phyloP scores from a whole-genome alignment of 1,140 invertebrate genomes.

The Drosophila guanche region DNA sequence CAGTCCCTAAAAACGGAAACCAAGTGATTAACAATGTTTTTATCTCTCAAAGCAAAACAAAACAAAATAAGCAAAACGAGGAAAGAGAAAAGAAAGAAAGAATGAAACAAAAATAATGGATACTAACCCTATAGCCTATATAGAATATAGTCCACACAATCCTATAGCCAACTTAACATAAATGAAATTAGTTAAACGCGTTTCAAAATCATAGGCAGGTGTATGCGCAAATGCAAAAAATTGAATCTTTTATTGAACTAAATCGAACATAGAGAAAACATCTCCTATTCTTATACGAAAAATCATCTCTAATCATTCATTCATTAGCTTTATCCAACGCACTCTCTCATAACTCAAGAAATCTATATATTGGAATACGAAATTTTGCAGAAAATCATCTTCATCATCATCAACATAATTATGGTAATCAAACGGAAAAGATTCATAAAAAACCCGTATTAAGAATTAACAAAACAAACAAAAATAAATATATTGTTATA shows the following conservation, averaged over 20 bases:
- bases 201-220: slow-evolving; percentile 77
- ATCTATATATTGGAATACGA: slow-evolving; percentile 63
- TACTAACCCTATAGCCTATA: slow-evolving; percentile 72
- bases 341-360: slow-evolving; percentile 25
- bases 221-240: slow-evolving; percentile 43
- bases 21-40: slow-evolving; percentile 74
- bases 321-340: slow-evolving; percentile 51
- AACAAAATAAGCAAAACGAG: slow-evolving; percentile 6
- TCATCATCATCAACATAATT: too few relatives aligned
- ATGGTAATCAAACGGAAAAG: slow-evolving; percentile 26
- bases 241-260: slow-evolving; percentile 45
- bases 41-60: slow-evolving; percentile 41
- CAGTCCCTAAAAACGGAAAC: slow-evolving; percentile 63
- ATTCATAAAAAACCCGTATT: slow-evolving; percentile 29
- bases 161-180: slow-evolving; percentile 72
- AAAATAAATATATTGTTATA: slow-evolving; percentile 79
- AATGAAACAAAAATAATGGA: slow-evolving; percentile 11
- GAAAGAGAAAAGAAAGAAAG: too few relatives aligned
- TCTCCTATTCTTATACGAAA: slow-evolving; percentile 53
- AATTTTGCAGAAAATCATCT: slow-evolving; percentile 45
- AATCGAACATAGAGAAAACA: slow-evolving; percentile 49
- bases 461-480: slow-evolving; percentile 52
- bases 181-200: slow-evolving; percentile 72
- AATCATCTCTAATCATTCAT: slow-evolving; percentile 33
- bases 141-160: slow-evolving; percentile 62